Percentiles rank a stretch among this genome's conserved stretches.
These are phyloP conservation scores for Hippotragus niger DNA, from an alignment of 2,113 vertebrate genomes.

Conservation along the genomic window DNA sequence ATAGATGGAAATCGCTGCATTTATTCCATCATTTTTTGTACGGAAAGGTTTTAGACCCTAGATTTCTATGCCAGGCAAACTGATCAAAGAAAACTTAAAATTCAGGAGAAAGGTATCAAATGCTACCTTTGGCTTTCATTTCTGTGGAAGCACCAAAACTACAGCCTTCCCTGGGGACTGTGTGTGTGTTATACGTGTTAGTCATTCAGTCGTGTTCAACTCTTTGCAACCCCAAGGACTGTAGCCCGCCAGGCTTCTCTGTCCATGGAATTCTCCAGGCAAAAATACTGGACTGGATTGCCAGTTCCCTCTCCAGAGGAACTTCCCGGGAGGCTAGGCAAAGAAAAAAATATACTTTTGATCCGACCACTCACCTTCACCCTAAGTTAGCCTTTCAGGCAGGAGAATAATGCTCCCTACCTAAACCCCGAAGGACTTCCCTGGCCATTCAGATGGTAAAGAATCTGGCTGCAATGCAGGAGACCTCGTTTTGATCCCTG, in stretches of 20 bases:
- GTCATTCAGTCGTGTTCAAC: neutral
- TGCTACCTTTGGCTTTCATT: neutral
- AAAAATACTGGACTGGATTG: neutral
- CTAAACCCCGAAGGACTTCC: neutral
- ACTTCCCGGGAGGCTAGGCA: neutral
- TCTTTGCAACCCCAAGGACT: neutral
- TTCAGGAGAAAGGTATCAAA: neutral
- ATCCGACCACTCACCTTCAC: neutral
- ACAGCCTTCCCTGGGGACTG: neutral
- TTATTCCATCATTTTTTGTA: neutral
- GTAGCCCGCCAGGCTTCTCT: neutral
- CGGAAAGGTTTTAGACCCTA: neutral
- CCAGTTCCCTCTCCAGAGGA: neutral
- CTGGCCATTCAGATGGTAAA: neutral
- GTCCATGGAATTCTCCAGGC: neutral
- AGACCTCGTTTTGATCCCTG: neutral
- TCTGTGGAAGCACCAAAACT: neutral
- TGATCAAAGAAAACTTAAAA: neutral
- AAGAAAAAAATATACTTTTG: neutral
- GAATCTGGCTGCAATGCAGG: neutral
- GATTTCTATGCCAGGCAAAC: neutral
- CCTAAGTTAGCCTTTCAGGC: neutral
- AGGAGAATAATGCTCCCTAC: neutral
- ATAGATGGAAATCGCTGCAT: neutral
- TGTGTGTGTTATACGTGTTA: neutral